A percentile compares a stretch with the other conserved stretches of the same genome.
Evolutionary conservation across 2,888 invertebrate genomes (phyloP).

Genomic region (Mechanitis mazaeus): DNA sequence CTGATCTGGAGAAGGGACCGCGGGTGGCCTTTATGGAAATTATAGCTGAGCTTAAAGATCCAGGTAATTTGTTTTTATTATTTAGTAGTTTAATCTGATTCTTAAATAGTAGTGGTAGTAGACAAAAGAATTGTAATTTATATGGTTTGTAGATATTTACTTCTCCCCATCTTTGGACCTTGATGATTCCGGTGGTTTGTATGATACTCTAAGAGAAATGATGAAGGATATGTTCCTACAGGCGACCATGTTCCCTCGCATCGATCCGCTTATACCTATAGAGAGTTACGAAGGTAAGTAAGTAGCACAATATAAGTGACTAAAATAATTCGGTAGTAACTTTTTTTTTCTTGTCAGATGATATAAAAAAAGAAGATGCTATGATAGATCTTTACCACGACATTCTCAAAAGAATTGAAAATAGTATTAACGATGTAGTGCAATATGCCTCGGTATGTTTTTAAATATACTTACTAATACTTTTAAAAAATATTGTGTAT

Average conservation of each 20-base stretch:
- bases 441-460: conserved; percentile 55
- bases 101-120: not conserved
- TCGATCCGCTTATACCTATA: conserved; percentile 70
- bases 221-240: conserved; percentile 87
- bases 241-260: conserved; percentile 82
- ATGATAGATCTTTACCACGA: conserved; percentile 78
- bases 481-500: not conserved
- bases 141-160: conserved; percentile 70
- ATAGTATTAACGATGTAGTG: conserved; percentile 57
- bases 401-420: conserved; percentile 69
- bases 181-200: conserved; percentile 80
- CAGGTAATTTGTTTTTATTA: conserved; percentile 55
- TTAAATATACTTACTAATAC: not conserved
- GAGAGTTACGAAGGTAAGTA: conserved; percentile 59
- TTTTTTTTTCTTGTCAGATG: conserved; percentile 53
- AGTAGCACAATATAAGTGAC: no score
- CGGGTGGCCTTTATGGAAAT: conserved; percentile 85
- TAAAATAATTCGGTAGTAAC: not conserved
- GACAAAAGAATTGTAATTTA: not conserved
- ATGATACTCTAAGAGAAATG: conserved; percentile 80
- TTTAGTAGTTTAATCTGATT: not conserved
- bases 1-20: conserved; percentile 74
- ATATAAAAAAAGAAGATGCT: conserved; percentile 76
- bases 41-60: conserved; percentile 82
- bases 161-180: conserved; percentile 85